phyloP scores from a whole-genome alignment of 2,113 vertebrate genomes.

The Clupea harengus region DNA sequence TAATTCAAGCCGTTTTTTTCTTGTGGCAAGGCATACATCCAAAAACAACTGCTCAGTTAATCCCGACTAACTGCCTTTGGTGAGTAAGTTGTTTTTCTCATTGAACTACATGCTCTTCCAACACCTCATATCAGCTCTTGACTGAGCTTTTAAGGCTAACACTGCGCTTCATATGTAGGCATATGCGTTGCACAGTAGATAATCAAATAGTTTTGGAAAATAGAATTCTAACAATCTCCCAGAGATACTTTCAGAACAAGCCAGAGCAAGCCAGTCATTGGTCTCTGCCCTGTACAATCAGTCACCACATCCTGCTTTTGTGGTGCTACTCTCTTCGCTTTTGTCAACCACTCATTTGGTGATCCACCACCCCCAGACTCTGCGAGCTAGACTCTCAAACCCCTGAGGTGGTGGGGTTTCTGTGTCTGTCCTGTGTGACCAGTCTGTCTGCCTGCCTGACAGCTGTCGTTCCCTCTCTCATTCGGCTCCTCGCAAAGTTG shows the following conservation, averaged over 20 bases:
- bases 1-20: background rate
- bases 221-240: too few species aligned
- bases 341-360: background rate
- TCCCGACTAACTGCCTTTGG: background rate
- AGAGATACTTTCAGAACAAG: background rate
- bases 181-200: background rate
- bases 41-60: background rate
- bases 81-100: background rate
- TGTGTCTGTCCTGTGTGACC: background rate
- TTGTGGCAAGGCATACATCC: background rate
- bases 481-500: background rate
- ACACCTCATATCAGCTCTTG: background rate
- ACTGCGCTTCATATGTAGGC: background rate
- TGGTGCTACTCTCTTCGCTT: background rate
- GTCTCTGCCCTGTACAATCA: background rate
- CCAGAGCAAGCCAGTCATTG: background rate
- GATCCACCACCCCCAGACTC: background rate
- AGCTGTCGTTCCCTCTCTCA: background rate
- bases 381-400: too few species aligned
- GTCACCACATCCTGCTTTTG: background rate
- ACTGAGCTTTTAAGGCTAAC: background rate
- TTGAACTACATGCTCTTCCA: background rate
- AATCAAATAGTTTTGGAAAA: background rate
- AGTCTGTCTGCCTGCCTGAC: background rate
- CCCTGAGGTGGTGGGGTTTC: too few species aligned